Evolutionary conservation across 1,140 invertebrate genomes (phyloP).

Genomic region (Mizuhopecten yessoensis): DNA sequence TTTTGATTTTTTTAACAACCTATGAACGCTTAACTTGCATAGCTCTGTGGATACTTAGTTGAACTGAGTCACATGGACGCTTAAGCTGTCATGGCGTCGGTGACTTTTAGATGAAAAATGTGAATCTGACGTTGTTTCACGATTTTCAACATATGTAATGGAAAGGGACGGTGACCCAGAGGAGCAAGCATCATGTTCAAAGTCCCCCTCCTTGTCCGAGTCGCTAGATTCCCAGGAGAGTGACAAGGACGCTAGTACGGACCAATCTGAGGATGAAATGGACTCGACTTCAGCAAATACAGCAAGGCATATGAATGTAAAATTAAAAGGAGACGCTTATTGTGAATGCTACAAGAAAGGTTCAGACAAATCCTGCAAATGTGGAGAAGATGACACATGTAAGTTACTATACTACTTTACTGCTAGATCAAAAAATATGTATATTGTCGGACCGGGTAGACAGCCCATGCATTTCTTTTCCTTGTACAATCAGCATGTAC

Average conservation of each 20-base stretch:
- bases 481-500: too few species aligned
- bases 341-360: slow-evolving; percentile 62
- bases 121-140: not conserved
- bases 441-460: too few species aligned
- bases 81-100: slow-evolving; percentile 11
- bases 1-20: not conserved
- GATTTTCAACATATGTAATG: not conserved
- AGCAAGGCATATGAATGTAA: slow-evolving; percentile 43
- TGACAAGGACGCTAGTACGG: slow-evolving; percentile 39
- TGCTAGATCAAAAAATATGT: too few species aligned
- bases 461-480: too few species aligned
- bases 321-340: slow-evolving; percentile 59
- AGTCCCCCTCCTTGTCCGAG: slow-evolving; percentile 16
- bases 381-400: slow-evolving; percentile 64
- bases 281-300: not conserved
- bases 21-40: not conserved
- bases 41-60: not conserved
- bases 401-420: slow-evolving; percentile 12
- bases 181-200: not conserved
- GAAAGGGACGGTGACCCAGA: slow-evolving; percentile 43
- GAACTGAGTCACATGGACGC: not conserved
- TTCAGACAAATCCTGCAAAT: slow-evolving; percentile 58
- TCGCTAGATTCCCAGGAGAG: not conserved
- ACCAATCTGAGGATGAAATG: slow-evolving; percentile 17
- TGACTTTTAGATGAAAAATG: slow-evolving; percentile 30